These are phyloP conservation scores for Trachymyrmex septentrionalis DNA, from an alignment of 1,140 invertebrate species.

Conservation along the genomic window DNA sequence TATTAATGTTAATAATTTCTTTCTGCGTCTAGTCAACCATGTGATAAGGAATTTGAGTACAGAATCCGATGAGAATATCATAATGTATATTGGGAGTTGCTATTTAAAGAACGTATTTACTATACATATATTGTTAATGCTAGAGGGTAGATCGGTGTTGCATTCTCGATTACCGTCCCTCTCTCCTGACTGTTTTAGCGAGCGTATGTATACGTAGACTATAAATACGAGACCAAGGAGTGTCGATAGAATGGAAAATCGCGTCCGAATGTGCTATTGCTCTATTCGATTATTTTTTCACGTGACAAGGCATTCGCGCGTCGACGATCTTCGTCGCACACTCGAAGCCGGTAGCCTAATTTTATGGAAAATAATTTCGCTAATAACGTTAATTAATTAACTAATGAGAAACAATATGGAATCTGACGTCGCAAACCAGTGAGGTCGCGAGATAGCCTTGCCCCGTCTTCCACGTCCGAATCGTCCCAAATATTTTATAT, in stretches of 20 bases:
- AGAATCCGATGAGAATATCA: constrained; percentile 22
- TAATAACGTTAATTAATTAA: constrained; percentile 56
- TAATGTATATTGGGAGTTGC: constrained; percentile 53
- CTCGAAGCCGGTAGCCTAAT: constrained; percentile 66
- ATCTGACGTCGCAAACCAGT: constrained; percentile 42
- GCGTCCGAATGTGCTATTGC: constrained; percentile 45
- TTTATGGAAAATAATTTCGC: constrained; percentile 63
- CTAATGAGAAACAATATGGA: constrained; percentile 29
- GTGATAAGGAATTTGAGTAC: constrained; percentile 33
- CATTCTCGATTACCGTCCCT: constrained; percentile 65
- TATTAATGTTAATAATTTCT: constrained; percentile 43
- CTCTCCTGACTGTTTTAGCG: constrained; percentile 58
- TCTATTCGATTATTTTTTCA: constrained; percentile 56
- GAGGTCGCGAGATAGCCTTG: constrained; percentile 58
- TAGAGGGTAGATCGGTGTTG: constrained; percentile 67
- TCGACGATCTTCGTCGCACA: constrained; percentile 24
- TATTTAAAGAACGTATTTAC: constrained; percentile 63
- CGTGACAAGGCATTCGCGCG: constrained; percentile 10
- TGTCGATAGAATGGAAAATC: constrained; percentile 55
- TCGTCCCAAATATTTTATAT: constrained; percentile 44
- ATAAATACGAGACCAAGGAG: constrained; percentile 72
- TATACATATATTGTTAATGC: constrained; percentile 67
- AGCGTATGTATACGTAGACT: constrained; percentile 62
- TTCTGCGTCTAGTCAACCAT: constrained; percentile 40
- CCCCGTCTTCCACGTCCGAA: constrained; percentile 65